A percentile compares a stretch with the other conserved stretches of the same genome.
These are phyloP conservation scores for Epinephelus lanceolatus DNA, from an alignment of 2,113 vertebrate genomes.

Conservation along the genomic window DNA sequence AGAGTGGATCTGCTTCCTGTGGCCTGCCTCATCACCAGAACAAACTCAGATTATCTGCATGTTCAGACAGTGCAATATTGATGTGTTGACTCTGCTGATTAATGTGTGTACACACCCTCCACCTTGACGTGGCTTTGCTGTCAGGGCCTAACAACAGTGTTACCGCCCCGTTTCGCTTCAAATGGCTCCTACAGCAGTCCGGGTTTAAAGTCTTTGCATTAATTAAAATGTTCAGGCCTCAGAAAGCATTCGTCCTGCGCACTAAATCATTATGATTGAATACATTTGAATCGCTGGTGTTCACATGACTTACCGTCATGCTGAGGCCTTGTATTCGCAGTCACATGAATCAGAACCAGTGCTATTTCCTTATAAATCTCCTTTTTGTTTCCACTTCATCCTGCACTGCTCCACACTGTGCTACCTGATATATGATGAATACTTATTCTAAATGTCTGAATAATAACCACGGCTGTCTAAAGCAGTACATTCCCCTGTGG, in stretches of 20 bases:
- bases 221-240: constrained; percentile 23
- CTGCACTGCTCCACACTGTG: constrained; percentile 12
- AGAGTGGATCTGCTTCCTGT: background rate
- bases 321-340: background rate
- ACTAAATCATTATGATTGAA: constrained; percentile 31
- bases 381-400: background rate
- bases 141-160: background rate
- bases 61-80: constrained; percentile 33
- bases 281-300: constrained; percentile 19
- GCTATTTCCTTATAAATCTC: constrained; percentile 5
- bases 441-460: constrained; percentile 15
- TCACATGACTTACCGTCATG: constrained; percentile 28
- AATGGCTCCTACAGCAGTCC: background rate
- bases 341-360: constrained; percentile 26
- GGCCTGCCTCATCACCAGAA: constrained; percentile 15
- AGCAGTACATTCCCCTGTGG: background rate
- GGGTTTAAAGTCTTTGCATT: constrained; percentile 4
- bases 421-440: constrained; percentile 27
- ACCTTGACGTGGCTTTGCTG: background rate
- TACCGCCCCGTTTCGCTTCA: background rate
- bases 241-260: constrained; percentile 7
- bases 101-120: constrained; percentile 12
- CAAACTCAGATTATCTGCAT: constrained; percentile 30
- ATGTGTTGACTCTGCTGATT: constrained; percentile 49
- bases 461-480: constrained; percentile 31